phyloP scores from a whole-genome alignment of 2,113 vertebrate species.

The Podarcis cretensis region DNA sequence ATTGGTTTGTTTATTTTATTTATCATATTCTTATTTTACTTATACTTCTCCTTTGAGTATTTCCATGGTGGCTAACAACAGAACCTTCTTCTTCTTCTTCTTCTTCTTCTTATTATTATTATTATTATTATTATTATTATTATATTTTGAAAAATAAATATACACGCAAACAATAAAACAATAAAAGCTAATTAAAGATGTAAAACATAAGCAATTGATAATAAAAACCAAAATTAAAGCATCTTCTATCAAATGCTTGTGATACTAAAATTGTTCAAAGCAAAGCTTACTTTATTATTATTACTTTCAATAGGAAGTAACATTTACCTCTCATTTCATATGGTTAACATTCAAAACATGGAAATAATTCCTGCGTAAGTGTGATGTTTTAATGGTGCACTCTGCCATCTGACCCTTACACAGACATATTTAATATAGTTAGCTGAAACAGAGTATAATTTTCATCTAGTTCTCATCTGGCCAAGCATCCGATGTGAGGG shows the following conservation, averaged over 20 bases:
- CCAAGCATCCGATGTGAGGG: neutral
- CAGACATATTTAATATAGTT: conserved; percentile 13
- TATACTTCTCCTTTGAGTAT: neutral
- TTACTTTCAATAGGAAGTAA: conserved; percentile 31
- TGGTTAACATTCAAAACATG: neutral
- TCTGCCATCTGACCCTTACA: neutral
- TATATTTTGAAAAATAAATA: neutral
- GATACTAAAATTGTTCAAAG: neutral
- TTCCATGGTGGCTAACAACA: neutral
- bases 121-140: no score
- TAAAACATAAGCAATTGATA: neutral
- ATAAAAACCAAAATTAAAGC: neutral
- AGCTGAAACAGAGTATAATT: neutral
- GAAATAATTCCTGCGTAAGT: conserved; percentile 2
- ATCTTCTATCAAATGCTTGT: neutral
- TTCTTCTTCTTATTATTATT: no score
- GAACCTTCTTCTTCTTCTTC: neutral
- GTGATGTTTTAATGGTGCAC: neutral
- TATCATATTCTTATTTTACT: neutral
- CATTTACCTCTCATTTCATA: neutral
- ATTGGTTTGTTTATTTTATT: neutral
- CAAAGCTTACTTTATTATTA: neutral
- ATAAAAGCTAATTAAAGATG: neutral
- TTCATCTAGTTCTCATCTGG: neutral
- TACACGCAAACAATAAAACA: neutral